Evolutionary conservation across 2,888 invertebrate genomes (phyloP), one percentile per base, ranked within the genome.

Genomic region (Epicampocera succincta): DNA sequence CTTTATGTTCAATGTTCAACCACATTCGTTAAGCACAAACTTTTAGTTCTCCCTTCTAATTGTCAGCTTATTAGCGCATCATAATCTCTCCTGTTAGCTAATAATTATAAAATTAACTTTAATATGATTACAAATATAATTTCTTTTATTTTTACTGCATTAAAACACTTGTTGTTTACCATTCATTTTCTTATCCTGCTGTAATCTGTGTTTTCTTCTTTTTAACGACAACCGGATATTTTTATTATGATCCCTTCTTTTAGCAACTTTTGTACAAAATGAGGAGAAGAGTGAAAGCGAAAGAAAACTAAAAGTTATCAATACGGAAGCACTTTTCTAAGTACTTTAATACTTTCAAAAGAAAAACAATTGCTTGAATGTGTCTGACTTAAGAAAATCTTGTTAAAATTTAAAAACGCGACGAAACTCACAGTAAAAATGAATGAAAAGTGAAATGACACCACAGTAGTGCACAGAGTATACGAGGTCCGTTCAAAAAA

Each of bases 271-370:
- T 52, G 11, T 6, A 17, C 19, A 25, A 0, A 19, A 33, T 13
- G 4, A 21, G 11, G 25, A 21, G 11, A 63, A 44, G 44, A 44
- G 9, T 33, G 19, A 19, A 25, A n/a, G 46, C 25, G 17, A 42
- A 42, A 5, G 3, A 38, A 38, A 33, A 61, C 38, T 61, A 42
- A 21, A 68, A 76, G 60, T 25, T 68, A 65, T 68, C 68, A 75
- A 60, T 75, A 68, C n/a, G 68, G 42, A 58, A 58, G 42, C 50
- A 29, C 42, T 15, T 21, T 19, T 25, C 15, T 68, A 52, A 76
- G 58, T 25, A 52, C 21, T 68, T 77, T 77, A 56, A 63, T 33
- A 56, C 69, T 63, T 58, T 52, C 17, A 29, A 72, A 69, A 65
- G 33, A 65, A 52, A 69, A 65, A 56, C 56, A 80, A 72, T 61